Evolutionary conservation across 2,888 invertebrate genomes (phyloP), one percentile per base, ranked within the genome.

Genomic region (Panzeria rudis): DNA sequence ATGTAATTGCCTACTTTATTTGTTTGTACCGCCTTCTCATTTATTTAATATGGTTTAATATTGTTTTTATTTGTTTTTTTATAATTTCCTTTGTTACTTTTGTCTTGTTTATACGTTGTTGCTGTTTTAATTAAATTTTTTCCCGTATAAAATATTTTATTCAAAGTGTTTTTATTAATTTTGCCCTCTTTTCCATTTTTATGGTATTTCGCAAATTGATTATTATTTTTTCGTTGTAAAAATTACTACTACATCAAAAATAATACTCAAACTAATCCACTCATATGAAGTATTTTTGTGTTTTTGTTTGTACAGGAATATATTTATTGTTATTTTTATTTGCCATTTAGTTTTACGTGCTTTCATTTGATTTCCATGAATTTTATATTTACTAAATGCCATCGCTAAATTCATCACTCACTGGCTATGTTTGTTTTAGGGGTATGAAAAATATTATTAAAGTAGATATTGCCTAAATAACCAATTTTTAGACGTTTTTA

Each of bases 331-430:
- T 54, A 1, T 50, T 68, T 25, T 69, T n/a, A n/a, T 59, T 15
- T 71, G 71, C 52, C 38, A 64, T 44, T 35, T 69, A 52, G 64
- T 64, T 72, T 79, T 69, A 56, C 79, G 79, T 79, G 79, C 62
- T 56, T 64, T 72, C 13, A 64, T 44, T 64, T 79, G 72, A 72
- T 56, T 79, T 71, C 38, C 44, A 41, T 54, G 62, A 72, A 29
- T 72, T 79, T 79, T 62, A 29, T 29, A 47, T 72, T 64, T 54
- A 23, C 17, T 38, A 23, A 56, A 54, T 69, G 44, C 52, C 29
- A 69, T 52, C 8, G 52, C 11, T 52, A n/a, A 25, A 35, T 35
- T 62, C 41, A 44, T 62, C 41, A 35, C 7, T 17, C 5, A 6
- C 11, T 47, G n/a, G 56, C 20, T 38, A 29, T 62, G 23, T 13